Percentiles rank a stretch among this genome's conserved stretches.
Conservation (phyloP, 2,113 vertebrate genomes). For the Laticauda laticaudata region DNA sequence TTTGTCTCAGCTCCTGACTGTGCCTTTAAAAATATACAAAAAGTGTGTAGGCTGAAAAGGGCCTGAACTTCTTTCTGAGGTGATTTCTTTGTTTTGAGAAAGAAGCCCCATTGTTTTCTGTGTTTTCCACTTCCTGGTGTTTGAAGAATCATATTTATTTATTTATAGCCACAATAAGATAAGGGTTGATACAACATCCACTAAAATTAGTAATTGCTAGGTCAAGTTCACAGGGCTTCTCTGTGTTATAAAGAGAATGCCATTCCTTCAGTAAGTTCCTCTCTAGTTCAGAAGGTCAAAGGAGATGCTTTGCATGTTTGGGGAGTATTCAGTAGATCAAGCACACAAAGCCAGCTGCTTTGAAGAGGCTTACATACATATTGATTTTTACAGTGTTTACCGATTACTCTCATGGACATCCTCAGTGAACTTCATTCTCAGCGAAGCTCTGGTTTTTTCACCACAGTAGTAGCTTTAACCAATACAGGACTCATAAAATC, state of each 20-base stretch:
- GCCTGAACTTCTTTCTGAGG: neutral
- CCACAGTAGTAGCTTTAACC: neutral
- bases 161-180: neutral
- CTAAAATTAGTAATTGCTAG: neutral
- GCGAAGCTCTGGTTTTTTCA: neutral
- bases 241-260: neutral
- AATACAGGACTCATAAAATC: neutral
- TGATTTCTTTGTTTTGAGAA: neutral
- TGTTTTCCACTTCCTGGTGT: neutral
- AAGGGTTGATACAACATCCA: neutral
- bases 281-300: neutral
- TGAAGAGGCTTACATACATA: neutral
- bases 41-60: neutral
- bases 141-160: neutral
- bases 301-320: neutral
- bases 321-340: neutral
- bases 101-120: neutral
- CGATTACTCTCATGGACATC: neutral
- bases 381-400: neutral
- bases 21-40: neutral
- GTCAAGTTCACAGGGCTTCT: neutral
- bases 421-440: neutral
- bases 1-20: neutral
- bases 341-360: neutral
- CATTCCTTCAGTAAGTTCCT: neutral